Evolutionary conservation across 2,888 invertebrate species (phyloP).

Genomic region (Caenorhabditis panamensis): DNA sequence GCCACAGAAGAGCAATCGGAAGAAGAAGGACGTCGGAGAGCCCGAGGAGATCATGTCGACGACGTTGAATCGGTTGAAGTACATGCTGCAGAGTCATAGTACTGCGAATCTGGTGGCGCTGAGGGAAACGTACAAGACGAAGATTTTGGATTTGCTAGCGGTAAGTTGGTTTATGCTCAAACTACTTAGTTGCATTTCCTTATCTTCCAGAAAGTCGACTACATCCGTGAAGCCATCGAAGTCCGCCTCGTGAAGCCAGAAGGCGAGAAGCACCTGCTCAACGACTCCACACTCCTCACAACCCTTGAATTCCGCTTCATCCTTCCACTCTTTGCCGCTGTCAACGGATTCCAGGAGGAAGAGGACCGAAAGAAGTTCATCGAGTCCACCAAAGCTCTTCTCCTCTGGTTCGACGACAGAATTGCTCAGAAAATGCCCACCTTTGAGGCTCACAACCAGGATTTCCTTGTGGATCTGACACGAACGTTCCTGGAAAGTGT

Average conservation of each 20-base stretch:
- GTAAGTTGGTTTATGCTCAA: not conserved
- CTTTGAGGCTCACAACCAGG: constrained; percentile 26
- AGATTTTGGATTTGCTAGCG: not conserved
- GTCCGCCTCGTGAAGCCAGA: constrained; percentile 16
- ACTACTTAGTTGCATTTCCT: not conserved
- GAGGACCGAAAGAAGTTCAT: constrained; percentile 19
- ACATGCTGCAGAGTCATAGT: constrained; percentile 26
- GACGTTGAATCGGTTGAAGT: constrained; percentile 23
- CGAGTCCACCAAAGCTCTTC: constrained; percentile 15
- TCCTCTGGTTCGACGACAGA: constrained; percentile 42
- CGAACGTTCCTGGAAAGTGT: constrained; percentile 35
- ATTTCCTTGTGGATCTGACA: constrained; percentile 34
- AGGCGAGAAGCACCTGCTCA: constrained; percentile 14
- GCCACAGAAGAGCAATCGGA: constrained; percentile 16
- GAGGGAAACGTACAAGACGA: constrained; percentile 12
- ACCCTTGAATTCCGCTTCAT: constrained; percentile 46
- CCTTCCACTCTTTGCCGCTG: constrained; percentile 26
- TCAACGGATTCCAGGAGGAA: constrained; percentile 14
- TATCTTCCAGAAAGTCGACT: constrained; percentile 40
- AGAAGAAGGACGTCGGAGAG: constrained; percentile 17
- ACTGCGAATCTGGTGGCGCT: constrained; percentile 24
- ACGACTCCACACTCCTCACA: constrained; percentile 25
- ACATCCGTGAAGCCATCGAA: constrained; percentile 48
- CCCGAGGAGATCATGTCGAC: constrained; percentile 33
- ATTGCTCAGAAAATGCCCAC: constrained; percentile 22